Percentiles rank a stretch among this genome's conserved stretches.
These are phyloP conservation scores for Ochlodes sylvanus DNA, from an alignment of 2,888 invertebrate genomes.

Conservation along the genomic window DNA sequence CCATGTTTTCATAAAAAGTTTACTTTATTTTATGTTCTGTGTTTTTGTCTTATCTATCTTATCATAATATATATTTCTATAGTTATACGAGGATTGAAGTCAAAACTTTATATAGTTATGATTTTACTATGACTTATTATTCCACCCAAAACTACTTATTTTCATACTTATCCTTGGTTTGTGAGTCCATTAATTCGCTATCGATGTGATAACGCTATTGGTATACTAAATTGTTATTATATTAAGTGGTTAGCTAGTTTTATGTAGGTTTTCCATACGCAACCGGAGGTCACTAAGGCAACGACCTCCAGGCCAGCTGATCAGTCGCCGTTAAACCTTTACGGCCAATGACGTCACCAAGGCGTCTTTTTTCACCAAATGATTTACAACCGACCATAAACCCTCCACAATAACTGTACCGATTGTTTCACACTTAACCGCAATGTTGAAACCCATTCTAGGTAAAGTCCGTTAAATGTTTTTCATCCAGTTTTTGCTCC, in stretches of 20 bases:
- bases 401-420: constrained; percentile 79
- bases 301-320: constrained; percentile 78
- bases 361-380: constrained; percentile 70
- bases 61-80: no score
- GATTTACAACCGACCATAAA: constrained; percentile 81
- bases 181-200: no score
- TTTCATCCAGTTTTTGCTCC: constrained; percentile 73
- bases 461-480: constrained; percentile 67
- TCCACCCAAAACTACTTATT: no score
- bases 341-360: constrained; percentile 80
- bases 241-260: background rate
- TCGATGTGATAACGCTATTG: no score
- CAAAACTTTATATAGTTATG: no score
- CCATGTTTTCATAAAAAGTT: no score
- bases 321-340: constrained; percentile 77
- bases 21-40: no score
- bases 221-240: no score
- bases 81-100: no score
- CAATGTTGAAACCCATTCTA: constrained; percentile 83
- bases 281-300: constrained; percentile 43
- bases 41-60: no score
- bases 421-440: constrained; percentile 83
- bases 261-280: constrained; percentile 8
- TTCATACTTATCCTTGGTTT: no score
- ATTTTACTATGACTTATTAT: no score